Conservation (phyloP, 2,113 vertebrate species). For the Euleptes europaea region DNA sequence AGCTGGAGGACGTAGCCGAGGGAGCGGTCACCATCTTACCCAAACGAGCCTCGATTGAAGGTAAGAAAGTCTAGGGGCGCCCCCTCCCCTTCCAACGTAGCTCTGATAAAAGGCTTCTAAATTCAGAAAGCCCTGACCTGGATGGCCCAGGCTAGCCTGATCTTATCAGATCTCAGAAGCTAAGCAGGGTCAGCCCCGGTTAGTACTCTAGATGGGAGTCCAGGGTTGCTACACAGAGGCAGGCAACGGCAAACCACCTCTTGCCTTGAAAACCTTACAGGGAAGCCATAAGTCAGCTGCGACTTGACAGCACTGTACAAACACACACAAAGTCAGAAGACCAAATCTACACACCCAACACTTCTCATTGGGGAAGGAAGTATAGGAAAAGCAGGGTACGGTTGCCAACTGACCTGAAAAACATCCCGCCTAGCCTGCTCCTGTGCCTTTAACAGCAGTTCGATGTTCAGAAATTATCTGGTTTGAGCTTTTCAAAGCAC, state of each 20-base stretch:
- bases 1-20: constrained; percentile 83
- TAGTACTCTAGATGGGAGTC: too few species aligned
- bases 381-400: too few species aligned
- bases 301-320: neutral
- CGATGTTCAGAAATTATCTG: neutral
- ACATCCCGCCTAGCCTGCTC: neutral
- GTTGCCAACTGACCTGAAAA: neutral
- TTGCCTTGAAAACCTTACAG: too few species aligned
- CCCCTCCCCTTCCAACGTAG: neutral
- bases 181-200: too few species aligned
- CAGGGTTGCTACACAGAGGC: too few species aligned
- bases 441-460: neutral
- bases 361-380: too few species aligned
- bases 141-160: too few species aligned
- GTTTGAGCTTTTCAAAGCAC: neutral
- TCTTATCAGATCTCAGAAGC: neutral
- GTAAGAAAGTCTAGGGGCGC: constrained; percentile 53
- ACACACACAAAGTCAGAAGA: neutral
- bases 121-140: too few species aligned
- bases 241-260: too few species aligned
- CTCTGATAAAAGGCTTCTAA: neutral
- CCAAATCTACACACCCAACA: too few species aligned
- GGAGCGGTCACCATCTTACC: constrained; percentile 89
- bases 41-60: constrained; percentile 85
- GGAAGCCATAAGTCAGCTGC: too few species aligned